Base-by-base conservation (phyloP, 2,797 vertebrate genomes). In the Spheniscus humboldti region DNA sequence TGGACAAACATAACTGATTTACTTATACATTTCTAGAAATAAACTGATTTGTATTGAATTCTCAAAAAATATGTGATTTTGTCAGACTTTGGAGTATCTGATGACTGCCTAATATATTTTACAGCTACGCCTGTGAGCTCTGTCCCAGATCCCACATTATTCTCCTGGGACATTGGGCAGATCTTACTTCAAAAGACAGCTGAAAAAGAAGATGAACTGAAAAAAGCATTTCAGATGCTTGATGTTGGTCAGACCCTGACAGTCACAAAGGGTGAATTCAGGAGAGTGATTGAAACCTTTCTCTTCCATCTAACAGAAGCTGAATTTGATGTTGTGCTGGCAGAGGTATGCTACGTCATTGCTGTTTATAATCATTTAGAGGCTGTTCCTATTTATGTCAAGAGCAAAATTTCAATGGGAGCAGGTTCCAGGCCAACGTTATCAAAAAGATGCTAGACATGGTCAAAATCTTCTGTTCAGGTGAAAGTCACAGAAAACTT, bases 181-280 rank as follows among this genome's bases (percentile, higher is more conserved):
- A 97, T 98, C 89, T 96, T 98, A 66, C 79, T 94, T 95, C 92
- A 97, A 73, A 98, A 97, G 91, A 88, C 94, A 37, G 64, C 52
- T 13, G 92, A 97, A 62, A 98, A 90, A 93, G 96, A 95, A 88
- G 96, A 97, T 28, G 97, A 97, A 66, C 41, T 98, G 66, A 97
- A 84, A 64, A 97, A 97, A 73, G 95, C 97, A 48, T 98, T 99
- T 82, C 82, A 93, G 48, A 86, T 95, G 12, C 90, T 97, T 18
- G 98, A 98, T 87, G 55, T 88, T 9, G 91, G 81, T 67, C 94
- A 95, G 75, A 96, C 52, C 11, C 91, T 94, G 88, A 96, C 89
- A 3, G 96, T 98, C 96, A 98, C 98, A 23, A 98, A 89, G 92
- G 95, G 76, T 17, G 97, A 98, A 68, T 98, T 98, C 94, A 95